A percentile compares a stretch with the other conserved stretches of the same genome.
phyloP scores from a whole-genome alignment of 2,888 invertebrate species.

The Conistra vaccinii region DNA sequence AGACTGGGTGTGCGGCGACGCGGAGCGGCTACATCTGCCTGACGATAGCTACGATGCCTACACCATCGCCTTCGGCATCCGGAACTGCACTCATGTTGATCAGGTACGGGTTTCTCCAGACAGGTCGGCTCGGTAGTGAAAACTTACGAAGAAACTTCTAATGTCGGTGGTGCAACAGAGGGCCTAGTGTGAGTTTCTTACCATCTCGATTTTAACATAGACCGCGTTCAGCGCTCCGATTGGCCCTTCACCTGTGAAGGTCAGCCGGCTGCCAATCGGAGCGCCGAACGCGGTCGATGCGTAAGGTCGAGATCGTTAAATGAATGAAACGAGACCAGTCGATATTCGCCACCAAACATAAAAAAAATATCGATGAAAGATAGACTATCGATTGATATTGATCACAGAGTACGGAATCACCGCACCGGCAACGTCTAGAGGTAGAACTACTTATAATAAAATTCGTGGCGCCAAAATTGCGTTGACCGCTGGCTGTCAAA shows the following conservation, averaged over 20 bases:
- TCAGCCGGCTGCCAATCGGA: too few species aligned
- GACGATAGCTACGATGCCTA: constrained; percentile 96
- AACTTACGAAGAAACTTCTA: background rate
- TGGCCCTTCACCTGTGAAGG: too few species aligned
- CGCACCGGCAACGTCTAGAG: background rate
- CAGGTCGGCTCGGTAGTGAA: background rate
- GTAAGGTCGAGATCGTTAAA: too few species aligned
- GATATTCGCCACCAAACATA: background rate
- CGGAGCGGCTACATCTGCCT: constrained; percentile 95
- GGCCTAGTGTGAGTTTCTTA: too few species aligned
- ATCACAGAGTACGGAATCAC: background rate
- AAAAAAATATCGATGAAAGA: background rate
- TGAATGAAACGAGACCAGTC: background rate
- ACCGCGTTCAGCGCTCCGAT: too few species aligned
- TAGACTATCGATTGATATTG: background rate
- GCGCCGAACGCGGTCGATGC: too few species aligned
- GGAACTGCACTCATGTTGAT: constrained; percentile 98
- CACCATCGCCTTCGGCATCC: constrained; percentile 99
- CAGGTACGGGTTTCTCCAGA: constrained; percentile 90
- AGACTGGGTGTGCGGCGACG: constrained; percentile 95
- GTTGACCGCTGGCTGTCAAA: too few species aligned
- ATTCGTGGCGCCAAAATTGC: background rate
- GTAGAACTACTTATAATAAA: too few species aligned
- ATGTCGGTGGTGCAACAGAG: background rate
- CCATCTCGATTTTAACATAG: too few species aligned